phyloP scores from a whole-genome alignment of 2,888 invertebrate species.

The Lamellibrachia satsuma region DNA sequence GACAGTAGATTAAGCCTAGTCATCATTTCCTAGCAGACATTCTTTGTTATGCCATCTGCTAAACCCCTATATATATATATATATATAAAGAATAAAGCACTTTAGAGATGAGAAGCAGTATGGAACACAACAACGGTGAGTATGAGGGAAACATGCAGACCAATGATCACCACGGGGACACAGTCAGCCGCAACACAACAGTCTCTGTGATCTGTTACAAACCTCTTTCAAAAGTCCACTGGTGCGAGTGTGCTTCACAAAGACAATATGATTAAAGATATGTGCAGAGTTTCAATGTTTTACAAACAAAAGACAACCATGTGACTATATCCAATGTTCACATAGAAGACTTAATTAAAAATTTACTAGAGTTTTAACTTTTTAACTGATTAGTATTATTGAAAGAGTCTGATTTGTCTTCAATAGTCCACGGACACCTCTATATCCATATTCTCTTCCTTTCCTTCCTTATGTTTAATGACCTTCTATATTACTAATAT shows the following conservation, averaged over 20 bases:
- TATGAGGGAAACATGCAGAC: not conserved
- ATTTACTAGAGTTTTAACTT: too few relatives aligned
- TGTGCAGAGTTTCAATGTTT: not conserved
- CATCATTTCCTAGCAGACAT: not conserved
- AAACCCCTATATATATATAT: not conserved
- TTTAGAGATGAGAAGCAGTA: not conserved
- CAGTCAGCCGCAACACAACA: not conserved
- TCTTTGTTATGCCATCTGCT: not conserved
- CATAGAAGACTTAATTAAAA: too few relatives aligned
- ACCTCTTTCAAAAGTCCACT: conserved; percentile 1
- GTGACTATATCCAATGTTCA: too few relatives aligned
- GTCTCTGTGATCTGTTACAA: not conserved
- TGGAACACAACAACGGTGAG: not conserved
- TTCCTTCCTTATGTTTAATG: too few relatives aligned
- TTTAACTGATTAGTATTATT: too few relatives aligned
- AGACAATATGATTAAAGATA: not conserved
- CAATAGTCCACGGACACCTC: too few relatives aligned
- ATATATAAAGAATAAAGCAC: not conserved
- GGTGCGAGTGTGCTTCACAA: not conserved
- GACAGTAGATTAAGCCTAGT: not conserved
- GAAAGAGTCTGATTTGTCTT: too few relatives aligned
- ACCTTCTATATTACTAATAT: too few relatives aligned
- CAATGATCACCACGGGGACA: not conserved
- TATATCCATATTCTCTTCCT: too few relatives aligned
- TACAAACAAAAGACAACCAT: not conserved